Evolutionary conservation across 2,888 invertebrate species (phyloP), one percentile per base, ranked within the genome.

Genomic region (Plebejus anna): DNA sequence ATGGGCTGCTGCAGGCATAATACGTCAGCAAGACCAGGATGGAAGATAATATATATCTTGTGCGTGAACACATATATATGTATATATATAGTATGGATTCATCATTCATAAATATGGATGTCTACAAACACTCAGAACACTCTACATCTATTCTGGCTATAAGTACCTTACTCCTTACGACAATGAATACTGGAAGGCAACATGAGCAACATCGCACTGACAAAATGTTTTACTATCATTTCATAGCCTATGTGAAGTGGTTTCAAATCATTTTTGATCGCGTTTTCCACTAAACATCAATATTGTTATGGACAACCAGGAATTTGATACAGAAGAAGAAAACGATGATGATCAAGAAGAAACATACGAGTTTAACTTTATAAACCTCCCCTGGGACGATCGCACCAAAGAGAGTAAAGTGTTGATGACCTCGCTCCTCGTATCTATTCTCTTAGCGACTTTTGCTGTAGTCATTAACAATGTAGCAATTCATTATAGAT

Each of bases 381-480:
- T 92, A 55, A 87, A 85, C 77, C 85, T 77, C 28, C 92, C 92
- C 13, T 93, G 92, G 92, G 92, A 92, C 76, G 89, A 90, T 76
- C 85, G 92, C 16, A 82, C 90, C 4, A 81, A 79, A 11, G 86
- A 80, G 79, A 92, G 90, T 81, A 91, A 91, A 87, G 79, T 85
- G 70, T 85, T 87, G 7, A 88, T 91, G 16, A 78, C 89, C 59
- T 77, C 84, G 72, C 82, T 92, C 77, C 81, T 92, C 9, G 42
- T 84, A 32, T 78, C 85, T n/a, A 89, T 92, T 82, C 88, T 90
- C 79, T 77, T 83, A 4, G 84, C 81, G 11, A 90, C 84, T 2
- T 84, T 87, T 81, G 85, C 83, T 1, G 83, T 87, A 75, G 86
- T 91, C 1, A 77, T 85, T 4, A 85, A 86, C 77, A 90, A 87